A percentile compares a stretch with the other conserved stretches of the same genome.
Conservation (phyloP, 2,797 vertebrate species). For the Rachycentron canadum region DNA sequence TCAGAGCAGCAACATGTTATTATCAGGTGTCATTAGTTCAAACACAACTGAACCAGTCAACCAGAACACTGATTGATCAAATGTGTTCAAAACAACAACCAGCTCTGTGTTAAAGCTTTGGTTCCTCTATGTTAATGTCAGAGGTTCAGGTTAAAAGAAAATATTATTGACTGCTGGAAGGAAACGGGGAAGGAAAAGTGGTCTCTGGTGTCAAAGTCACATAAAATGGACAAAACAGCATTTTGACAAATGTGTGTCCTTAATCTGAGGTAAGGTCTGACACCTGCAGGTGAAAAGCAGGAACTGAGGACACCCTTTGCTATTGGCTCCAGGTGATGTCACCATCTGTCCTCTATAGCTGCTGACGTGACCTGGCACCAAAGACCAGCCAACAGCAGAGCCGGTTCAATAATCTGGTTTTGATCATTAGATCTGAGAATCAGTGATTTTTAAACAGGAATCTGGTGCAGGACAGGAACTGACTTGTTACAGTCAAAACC, state of each 20-base stretch:
- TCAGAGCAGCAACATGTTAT: neutral
- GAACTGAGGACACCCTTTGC: neutral
- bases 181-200: neutral
- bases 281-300: neutral
- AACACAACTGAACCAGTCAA: constrained; percentile 4
- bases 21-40: neutral
- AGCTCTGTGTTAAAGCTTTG: too few relatives aligned
- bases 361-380: neutral
- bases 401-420: neutral
- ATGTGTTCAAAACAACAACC: neutral
- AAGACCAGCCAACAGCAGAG: neutral
- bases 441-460: neutral
- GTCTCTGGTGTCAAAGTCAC: neutral
- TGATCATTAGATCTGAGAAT: neutral
- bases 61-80: neutral
- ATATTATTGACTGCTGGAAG: neutral
- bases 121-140: neutral
- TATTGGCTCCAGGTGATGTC: neutral
- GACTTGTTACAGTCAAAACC: too few relatives aligned
- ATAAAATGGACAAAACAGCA: neutral
- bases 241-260: neutral
- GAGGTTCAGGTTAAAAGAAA: neutral
- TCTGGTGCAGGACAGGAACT: neutral
- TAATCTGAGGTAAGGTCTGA: too few relatives aligned
- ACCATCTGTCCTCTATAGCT: neutral